Percentiles rank a stretch among this genome's conserved stretches.
Evolutionary conservation across 2,888 invertebrate genomes (phyloP).

Genomic region (Ceraclea dissimilis): DNA sequence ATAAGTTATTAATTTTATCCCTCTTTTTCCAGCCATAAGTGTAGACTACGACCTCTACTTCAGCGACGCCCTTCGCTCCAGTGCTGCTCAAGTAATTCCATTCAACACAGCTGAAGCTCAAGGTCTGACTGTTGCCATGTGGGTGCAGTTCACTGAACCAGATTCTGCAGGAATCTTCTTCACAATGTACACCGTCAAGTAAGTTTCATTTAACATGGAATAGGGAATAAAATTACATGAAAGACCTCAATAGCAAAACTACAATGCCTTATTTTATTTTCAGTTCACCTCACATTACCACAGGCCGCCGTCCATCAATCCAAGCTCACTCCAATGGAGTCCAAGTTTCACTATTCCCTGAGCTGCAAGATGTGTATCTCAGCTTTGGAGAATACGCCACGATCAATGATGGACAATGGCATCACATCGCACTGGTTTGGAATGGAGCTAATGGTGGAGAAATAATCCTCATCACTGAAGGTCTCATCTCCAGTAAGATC

Average conservation of each 20-base stretch:
- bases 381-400: constrained; percentile 88
- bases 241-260: background rate
- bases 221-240: background rate
- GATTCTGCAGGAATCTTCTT: constrained; percentile 93
- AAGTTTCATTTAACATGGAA: constrained; percentile 30
- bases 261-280: constrained; percentile 25
- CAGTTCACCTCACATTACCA: constrained; percentile 72
- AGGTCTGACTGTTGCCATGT: constrained; percentile 85
- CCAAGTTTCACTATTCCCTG: constrained; percentile 81
- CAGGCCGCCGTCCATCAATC: constrained; percentile 70
- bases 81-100: constrained; percentile 88
- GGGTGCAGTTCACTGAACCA: constrained; percentile 91
- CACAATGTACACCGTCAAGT: constrained; percentile 85
- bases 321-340: constrained; percentile 93
- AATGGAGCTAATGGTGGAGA: constrained; percentile 79
- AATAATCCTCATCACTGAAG: constrained; percentile 89
- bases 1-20: background rate
- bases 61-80: constrained; percentile 82
- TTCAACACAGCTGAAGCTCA: constrained; percentile 71
- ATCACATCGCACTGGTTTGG: constrained; percentile 94
- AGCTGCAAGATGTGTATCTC: constrained; percentile 81
- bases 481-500: constrained; percentile 86
- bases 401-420: constrained; percentile 95
- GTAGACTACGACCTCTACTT: constrained; percentile 97
- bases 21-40: constrained; percentile 70